Conservation (phyloP, 2,888 invertebrate species). For the Halocaridina rubra region DNA sequence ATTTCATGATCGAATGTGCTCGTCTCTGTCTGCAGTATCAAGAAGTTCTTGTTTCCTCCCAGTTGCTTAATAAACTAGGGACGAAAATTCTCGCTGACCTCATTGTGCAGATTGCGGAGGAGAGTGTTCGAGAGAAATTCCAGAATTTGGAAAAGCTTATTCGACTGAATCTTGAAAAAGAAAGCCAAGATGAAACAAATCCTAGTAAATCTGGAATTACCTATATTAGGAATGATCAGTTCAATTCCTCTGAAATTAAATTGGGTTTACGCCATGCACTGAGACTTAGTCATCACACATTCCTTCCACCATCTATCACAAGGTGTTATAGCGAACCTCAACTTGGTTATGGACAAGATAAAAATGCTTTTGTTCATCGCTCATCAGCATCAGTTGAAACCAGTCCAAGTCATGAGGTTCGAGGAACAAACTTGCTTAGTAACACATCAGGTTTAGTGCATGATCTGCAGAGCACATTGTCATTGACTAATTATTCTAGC, state of each 20-base stretch:
- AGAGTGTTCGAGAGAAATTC: background rate
- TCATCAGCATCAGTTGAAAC: constrained; percentile 14
- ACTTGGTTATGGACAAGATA: background rate
- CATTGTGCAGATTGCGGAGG: background rate
- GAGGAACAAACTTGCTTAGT: background rate
- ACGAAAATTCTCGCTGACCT: constrained; percentile 34
- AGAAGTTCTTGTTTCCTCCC: constrained; percentile 8
- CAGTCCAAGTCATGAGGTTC: constrained; percentile 10
- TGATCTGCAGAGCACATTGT: background rate
- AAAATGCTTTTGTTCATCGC: background rate
- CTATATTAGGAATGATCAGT: constrained; percentile 17
- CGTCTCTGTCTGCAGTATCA: constrained; percentile 27
- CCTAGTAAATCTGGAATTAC: background rate
- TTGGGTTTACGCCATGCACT: background rate
- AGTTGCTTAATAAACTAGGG: constrained; percentile 29
- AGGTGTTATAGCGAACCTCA: constrained; percentile 42
- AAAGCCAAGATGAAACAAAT: background rate
- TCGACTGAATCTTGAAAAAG: background rate
- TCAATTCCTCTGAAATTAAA: constrained; percentile 6
- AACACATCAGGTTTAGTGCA: constrained; percentile 2
- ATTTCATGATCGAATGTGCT: constrained; percentile 22
- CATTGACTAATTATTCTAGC: background rate
- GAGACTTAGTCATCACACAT: background rate
- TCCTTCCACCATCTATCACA: background rate
- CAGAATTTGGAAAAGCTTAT: background rate